phyloP scores from a whole-genome alignment of 1,140 invertebrate genomes.

The Bombus huntii region DNA sequence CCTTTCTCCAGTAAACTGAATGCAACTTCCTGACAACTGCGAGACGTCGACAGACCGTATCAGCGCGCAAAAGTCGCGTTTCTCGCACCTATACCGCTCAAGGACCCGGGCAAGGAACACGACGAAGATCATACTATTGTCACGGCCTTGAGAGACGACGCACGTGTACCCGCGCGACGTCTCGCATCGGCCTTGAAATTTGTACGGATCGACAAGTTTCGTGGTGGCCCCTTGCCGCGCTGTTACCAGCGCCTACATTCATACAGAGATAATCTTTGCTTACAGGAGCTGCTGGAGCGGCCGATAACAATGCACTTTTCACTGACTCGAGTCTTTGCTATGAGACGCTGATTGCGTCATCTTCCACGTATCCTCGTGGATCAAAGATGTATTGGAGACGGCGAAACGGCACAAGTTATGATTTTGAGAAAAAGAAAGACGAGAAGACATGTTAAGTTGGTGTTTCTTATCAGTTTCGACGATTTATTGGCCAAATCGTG shows the following conservation, averaged over 20 bases:
- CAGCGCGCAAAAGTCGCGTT: constrained; percentile 3
- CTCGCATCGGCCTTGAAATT: constrained; percentile 44
- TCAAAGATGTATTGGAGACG: neutral
- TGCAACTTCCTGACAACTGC: neutral
- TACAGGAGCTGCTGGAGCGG: neutral
- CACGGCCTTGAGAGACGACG: constrained; percentile 38
- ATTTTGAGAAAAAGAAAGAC: neutral
- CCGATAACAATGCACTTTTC: constrained; percentile 8
- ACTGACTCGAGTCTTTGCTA: neutral
- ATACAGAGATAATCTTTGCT: constrained; percentile 29
- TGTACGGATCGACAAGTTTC: constrained; percentile 48
- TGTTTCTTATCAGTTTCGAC: neutral
- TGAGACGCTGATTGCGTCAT: neutral
- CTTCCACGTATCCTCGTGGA: neutral
- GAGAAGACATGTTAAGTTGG: neutral
- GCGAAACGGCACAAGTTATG: neutral
- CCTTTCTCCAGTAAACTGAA: neutral
- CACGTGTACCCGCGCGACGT: constrained; percentile 45
- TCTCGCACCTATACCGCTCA: constrained; percentile 33
- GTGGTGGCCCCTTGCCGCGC: neutral
- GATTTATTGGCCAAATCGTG: constrained; percentile 27
- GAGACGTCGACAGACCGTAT: neutral
- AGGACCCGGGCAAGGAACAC: constrained; percentile 30
- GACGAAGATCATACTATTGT: constrained; percentile 39
- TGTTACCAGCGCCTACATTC: neutral